A percentile compares a stretch with the other conserved stretches of the same genome.
These are phyloP conservation scores for Percina caprodes DNA, from an alignment of 2,113 vertebrate species.

Conservation along the genomic window DNA sequence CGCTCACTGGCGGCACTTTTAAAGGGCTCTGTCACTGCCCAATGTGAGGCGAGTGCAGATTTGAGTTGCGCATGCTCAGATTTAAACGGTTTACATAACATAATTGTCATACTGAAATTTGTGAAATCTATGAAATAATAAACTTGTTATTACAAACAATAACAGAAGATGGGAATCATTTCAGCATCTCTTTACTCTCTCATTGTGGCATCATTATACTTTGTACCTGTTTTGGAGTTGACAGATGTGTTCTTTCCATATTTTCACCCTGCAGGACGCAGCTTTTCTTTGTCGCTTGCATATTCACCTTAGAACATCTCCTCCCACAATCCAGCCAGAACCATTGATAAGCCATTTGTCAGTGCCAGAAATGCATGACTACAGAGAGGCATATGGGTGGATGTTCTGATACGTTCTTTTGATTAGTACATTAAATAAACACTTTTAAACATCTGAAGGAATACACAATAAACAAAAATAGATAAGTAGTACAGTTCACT, in stretches of 20 bases:
- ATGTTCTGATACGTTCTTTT: slow-evolving; percentile 12
- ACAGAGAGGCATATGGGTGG: not conserved
- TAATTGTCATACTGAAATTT: no score
- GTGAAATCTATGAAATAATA: no score
- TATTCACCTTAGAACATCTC: not conserved
- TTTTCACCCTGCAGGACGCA: not conserved
- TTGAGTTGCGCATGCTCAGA: no score
- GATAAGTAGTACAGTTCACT: not conserved
- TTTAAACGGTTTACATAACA: no score
- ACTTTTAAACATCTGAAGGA: not conserved
- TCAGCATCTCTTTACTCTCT: not conserved
- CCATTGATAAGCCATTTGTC: not conserved
- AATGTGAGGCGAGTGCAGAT: no score
- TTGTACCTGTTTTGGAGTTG: no score
- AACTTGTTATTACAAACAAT: no score
- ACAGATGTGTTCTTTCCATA: not conserved
- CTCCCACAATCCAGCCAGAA: no score
- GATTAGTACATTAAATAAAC: not conserved
- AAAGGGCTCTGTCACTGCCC: no score
- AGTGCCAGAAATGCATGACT: not conserved
- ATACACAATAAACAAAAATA: not conserved
- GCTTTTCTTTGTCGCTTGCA: not conserved
- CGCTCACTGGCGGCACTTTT: no score
- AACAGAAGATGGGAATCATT: no score
- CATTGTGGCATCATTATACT: not conserved